These are phyloP conservation scores for Phalacrocorax brasilianus DNA, from an alignment of 2,113 vertebrate species.

Conservation along the genomic window DNA sequence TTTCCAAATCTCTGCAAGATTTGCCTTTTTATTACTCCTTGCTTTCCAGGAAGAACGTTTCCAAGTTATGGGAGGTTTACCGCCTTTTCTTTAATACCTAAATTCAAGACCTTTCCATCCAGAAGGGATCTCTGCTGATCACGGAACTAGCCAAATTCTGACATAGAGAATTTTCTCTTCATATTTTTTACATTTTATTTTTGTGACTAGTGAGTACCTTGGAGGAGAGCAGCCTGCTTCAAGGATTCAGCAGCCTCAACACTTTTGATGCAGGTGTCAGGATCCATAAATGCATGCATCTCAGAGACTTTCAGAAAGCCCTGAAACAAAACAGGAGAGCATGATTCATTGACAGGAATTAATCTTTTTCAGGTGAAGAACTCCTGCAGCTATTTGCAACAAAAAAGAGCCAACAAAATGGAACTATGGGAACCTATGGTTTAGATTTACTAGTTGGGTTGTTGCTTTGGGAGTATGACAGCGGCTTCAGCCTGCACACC, in stretches of 20 bases:
- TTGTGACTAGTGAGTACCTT: background rate
- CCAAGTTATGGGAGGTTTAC: background rate
- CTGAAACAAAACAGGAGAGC: background rate
- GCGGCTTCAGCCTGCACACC: background rate
- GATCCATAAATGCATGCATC: background rate
- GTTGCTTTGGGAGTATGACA: background rate
- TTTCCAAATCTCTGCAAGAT: background rate
- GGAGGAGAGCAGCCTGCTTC: background rate
- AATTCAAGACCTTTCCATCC: background rate
- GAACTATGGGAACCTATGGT: background rate
- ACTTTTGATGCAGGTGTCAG: background rate
- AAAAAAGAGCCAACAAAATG: background rate
- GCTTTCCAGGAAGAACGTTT: background rate
- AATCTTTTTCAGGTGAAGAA: background rate
- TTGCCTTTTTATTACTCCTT: background rate
- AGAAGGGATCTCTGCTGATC: background rate
- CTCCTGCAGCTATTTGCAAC: background rate
- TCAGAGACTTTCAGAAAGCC: background rate
- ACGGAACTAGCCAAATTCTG: background rate
- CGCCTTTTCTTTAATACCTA: background rate
- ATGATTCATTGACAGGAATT: background rate
- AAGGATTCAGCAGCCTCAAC: background rate
- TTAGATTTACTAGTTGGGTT: background rate
- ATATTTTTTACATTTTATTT: background rate
- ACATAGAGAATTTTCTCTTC: background rate